Percentiles rank a stretch among this genome's conserved stretches.
Conservation (phyloP, 2,797 vertebrate genomes). For the Etheostoma perlongum region DNA sequence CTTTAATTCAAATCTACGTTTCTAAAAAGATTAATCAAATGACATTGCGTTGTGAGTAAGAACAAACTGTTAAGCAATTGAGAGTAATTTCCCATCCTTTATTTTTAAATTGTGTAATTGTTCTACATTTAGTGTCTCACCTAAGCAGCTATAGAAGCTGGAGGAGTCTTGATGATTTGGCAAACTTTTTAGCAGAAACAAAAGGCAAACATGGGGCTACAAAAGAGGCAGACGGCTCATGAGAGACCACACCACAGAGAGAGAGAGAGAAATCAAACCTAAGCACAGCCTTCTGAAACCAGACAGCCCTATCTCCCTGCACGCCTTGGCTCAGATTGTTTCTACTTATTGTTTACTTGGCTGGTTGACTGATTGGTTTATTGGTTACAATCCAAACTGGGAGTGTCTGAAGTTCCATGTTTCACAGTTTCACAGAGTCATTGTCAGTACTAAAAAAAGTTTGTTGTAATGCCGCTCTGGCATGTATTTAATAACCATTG, state of each 20-base stretch:
- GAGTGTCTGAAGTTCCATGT: conserved; percentile 58
- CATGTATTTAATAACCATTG: conserved; percentile 14
- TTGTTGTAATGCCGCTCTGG: conserved; percentile 17
- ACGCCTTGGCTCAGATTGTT: conserved; percentile 43
- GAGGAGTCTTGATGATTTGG: conserved; percentile 61
- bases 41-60: conserved; percentile 56
- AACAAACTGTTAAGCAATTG: conserved; percentile 50
- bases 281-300: conserved; percentile 63
- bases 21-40: conserved; percentile 64
- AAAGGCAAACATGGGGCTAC: conserved; percentile 72
- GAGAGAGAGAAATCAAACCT: conserved; percentile 72
- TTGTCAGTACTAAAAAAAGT: conserved; percentile 6
- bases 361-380: conserved; percentile 65
- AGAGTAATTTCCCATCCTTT: conserved; percentile 61
- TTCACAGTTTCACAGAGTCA: conserved; percentile 28
- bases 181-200: conserved; percentile 66
- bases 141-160: conserved; percentile 56
- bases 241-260: conserved; percentile 75
- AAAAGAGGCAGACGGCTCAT: conserved; percentile 64
- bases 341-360: conserved; percentile 69
- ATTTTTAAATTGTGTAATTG: conserved; percentile 67
- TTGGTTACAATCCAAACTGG: conserved; percentile 50
- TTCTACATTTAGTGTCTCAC: conserved; percentile 66
- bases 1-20: conserved; percentile 57
- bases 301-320: conserved; percentile 46